Conservation (phyloP, 2,888 invertebrate species). For the Odontomyia ornata region DNA sequence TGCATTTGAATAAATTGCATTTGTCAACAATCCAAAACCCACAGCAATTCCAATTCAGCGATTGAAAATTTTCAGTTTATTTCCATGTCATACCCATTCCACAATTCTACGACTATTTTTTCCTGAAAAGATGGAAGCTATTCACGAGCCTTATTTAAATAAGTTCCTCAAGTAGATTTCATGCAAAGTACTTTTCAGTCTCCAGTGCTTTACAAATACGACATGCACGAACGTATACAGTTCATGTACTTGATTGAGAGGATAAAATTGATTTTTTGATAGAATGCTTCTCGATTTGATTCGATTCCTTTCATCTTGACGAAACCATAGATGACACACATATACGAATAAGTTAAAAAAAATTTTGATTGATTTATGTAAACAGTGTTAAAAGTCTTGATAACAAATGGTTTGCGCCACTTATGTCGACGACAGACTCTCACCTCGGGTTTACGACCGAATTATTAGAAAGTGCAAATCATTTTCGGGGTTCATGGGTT, state of each 20-base stretch:
- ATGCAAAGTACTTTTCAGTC: conserved; percentile 16
- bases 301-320: conserved; percentile 39
- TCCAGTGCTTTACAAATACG: conserved; percentile 36
- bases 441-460: conserved; percentile 21
- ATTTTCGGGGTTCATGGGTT: conserved; percentile 20
- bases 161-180: conserved; percentile 23
- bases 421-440: conserved; percentile 36
- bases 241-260: conserved; percentile 38
- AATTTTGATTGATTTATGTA: conserved; percentile 40
- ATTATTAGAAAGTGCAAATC: conserved; percentile 40
- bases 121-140: conserved; percentile 12
- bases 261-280: conserved; percentile 42
- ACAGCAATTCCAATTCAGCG: not conserved
- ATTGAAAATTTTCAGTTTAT: not conserved
- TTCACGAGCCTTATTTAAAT: conserved; percentile 33
- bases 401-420: conserved; percentile 45
- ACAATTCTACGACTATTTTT: not conserved
- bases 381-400: conserved; percentile 43
- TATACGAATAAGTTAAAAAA: not conserved
- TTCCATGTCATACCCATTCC: conserved; percentile 18
- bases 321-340: conserved; percentile 15
- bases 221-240: conserved; percentile 26
- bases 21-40: not conserved
- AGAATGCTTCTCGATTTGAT: conserved; percentile 23
- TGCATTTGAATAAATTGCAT: not conserved